phyloP scores from a whole-genome alignment of 1,140 invertebrate genomes.

The Asbolus verrucosus region DNA sequence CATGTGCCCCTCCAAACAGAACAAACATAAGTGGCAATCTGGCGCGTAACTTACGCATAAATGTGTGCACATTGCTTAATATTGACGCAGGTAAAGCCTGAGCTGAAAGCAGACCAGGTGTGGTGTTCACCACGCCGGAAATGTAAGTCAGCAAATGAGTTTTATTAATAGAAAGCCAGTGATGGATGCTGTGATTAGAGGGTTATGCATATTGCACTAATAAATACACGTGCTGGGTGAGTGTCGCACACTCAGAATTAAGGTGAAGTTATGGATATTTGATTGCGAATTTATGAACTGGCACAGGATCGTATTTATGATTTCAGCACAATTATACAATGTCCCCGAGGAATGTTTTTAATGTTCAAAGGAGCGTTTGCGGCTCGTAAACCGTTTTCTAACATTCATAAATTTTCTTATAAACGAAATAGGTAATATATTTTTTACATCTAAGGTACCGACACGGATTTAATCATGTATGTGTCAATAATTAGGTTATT shows the following conservation, averaged over 20 bases:
- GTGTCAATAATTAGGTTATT: no score
- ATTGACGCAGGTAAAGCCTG: not conserved
- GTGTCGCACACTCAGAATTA: slow-evolving; percentile 25
- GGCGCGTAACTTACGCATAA: no score
- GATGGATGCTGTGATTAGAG: slow-evolving; percentile 42
- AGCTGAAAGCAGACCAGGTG: slow-evolving; percentile 14
- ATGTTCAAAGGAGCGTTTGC: slow-evolving; percentile 33
- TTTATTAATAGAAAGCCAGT: slow-evolving; percentile 44
- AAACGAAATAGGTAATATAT: not conserved
- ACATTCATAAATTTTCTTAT: slow-evolving; percentile 15
- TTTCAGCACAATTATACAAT: slow-evolving; percentile 30
- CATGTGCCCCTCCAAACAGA: no score
- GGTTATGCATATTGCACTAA: slow-evolving; percentile 39
- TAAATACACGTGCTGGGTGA: slow-evolving; percentile 34
- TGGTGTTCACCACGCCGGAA: no score
- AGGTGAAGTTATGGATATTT: slow-evolving; percentile 34
- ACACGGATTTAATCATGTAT: no score
- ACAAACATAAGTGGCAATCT: no score
- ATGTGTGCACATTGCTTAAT: no score
- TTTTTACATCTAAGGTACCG: slow-evolving; percentile 5
- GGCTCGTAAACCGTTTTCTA: slow-evolving; percentile 30
- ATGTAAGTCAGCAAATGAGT: slow-evolving; percentile 39
- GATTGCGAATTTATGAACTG: slow-evolving; percentile 34
- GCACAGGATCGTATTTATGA: slow-evolving; percentile 33
- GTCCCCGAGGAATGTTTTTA: slow-evolving; percentile 30